Evolutionary conservation across 2,113 vertebrate species (phyloP), one percentile per base, ranked within the genome.

Genomic region (Hiodon tergisus): DNA sequence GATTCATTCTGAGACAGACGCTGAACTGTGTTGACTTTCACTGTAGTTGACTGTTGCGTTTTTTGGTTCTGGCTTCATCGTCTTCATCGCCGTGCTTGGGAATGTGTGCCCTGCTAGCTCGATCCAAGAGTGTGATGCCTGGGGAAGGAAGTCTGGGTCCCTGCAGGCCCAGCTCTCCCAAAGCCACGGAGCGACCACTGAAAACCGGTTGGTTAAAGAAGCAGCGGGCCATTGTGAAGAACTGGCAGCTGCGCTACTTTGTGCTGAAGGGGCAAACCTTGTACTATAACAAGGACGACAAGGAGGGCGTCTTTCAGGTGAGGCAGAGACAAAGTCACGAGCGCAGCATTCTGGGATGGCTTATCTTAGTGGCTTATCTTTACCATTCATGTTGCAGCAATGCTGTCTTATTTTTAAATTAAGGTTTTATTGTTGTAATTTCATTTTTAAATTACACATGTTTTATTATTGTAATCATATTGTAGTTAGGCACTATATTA

Each of bases 201-300:
- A 98, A 96, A 85, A 86, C 92, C 0, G 97, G 97, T 77, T 98
- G 96, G 95, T 87, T 99, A 78, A 96, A 95, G 83, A 98, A 98
- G 84, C 95, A 98, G 85, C 89, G 95, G 77, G 94, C 94, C 73
- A 88, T 99, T 2, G 94, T 98, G 58, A 97, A 94, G 87, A 98
- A 98, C 89, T 99, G 97, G 97, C 95, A 98, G 81, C 91, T 93
- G 61, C 85, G 92, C 2, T 99, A 93, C 88, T 98, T 98, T 16
- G 94, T 96, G 76, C 87, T 99, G 6, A 90, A 85, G 78, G 94
- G 94, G 0, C 94, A 91, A 79, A 90, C 91, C 0, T 90, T 99
- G 46, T 94, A 81, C 72, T 98, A 96, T 83, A 94, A 96, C 87
- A 98, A 98, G 79, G 97, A 98, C 0, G 94, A 98, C 78, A 93